Evolutionary conservation across 1,140 invertebrate species (phyloP).

Genomic region (Aculops lycopersici): DNA sequence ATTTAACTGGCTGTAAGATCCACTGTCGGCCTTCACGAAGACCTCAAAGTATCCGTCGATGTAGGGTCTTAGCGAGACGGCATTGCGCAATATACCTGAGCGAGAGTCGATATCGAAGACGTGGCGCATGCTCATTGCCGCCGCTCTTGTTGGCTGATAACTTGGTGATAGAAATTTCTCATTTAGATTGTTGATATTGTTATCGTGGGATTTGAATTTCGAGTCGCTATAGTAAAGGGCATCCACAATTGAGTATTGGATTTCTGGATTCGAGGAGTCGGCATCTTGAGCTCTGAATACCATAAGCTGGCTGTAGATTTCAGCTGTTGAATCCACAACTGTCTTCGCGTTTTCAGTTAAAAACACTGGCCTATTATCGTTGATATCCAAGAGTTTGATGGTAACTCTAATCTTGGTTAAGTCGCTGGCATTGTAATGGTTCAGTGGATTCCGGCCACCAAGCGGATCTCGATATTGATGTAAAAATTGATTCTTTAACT

Average conservation of each 20-base stretch:
- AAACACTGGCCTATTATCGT: slow-evolving; percentile 36
- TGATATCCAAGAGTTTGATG: slow-evolving; percentile 30
- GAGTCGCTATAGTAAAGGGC: background rate
- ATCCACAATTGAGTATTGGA: slow-evolving; percentile 13
- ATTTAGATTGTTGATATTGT: background rate
- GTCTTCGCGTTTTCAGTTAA: slow-evolving; percentile 18
- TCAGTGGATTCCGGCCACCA: background rate
- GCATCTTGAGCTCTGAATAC: slow-evolving; percentile 29
- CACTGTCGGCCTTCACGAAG: slow-evolving; percentile 25
- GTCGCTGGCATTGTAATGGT: slow-evolving; percentile 26
- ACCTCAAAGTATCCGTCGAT: slow-evolving; percentile 33
- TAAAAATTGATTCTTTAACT: slow-evolving; percentile 15
- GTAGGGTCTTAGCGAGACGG: slow-evolving; percentile 28
- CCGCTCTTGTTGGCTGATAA: slow-evolving; percentile 6
- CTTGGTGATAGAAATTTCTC: background rate
- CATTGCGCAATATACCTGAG: slow-evolving; percentile 32
- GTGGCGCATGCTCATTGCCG: too few relatives aligned
- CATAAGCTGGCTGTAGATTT: slow-evolving; percentile 31
- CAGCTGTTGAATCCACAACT: slow-evolving; percentile 35
- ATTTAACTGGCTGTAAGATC: background rate
- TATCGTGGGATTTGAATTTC: background rate
- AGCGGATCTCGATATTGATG: background rate
- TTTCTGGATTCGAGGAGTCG: slow-evolving; percentile 28
- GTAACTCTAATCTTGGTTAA: slow-evolving; percentile 30
- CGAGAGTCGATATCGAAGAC: slow-evolving; percentile 24